Evolutionary conservation across 2,113 vertebrate species (phyloP).

Genomic region (Uria lomvia): DNA sequence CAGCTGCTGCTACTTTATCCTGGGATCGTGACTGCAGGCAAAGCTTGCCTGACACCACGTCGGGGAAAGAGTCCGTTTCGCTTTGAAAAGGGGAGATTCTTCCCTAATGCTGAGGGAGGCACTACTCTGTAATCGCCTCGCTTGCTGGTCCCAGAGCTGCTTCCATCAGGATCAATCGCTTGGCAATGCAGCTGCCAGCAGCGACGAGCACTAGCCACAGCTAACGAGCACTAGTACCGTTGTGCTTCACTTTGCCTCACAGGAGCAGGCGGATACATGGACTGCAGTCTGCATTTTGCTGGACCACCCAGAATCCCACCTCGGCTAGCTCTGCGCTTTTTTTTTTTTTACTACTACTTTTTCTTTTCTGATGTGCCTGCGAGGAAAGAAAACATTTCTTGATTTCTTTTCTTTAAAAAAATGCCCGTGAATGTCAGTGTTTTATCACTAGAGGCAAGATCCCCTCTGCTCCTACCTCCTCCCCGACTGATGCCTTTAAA

Average conservation of each 20-base stretch:
- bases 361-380: not conserved
- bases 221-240: fast-evolving
- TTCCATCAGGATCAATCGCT: not conserved
- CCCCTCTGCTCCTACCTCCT: not conserved
- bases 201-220: not conserved
- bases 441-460: not conserved
- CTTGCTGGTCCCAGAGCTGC: not conserved
- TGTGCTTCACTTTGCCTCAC: not conserved
- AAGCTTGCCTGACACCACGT: not conserved
- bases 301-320: not conserved
- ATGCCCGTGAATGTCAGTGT: not conserved
- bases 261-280: not conserved
- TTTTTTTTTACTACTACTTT: not conserved
- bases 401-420: not conserved
- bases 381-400: not conserved
- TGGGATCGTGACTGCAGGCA: not conserved
- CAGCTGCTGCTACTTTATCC: not conserved
- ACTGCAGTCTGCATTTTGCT: not conserved
- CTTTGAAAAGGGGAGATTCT: not conserved
- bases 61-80: not conserved
- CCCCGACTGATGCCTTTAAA: not conserved
- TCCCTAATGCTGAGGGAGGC: not conserved
- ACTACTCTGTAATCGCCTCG: not conserved
- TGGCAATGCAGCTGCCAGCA: not conserved
- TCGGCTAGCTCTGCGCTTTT: not conserved